Percentiles rank a stretch among this genome's conserved stretches.
Conservation (phyloP, 2,888 invertebrate species). For the Prostheceraeus crozeri region DNA sequence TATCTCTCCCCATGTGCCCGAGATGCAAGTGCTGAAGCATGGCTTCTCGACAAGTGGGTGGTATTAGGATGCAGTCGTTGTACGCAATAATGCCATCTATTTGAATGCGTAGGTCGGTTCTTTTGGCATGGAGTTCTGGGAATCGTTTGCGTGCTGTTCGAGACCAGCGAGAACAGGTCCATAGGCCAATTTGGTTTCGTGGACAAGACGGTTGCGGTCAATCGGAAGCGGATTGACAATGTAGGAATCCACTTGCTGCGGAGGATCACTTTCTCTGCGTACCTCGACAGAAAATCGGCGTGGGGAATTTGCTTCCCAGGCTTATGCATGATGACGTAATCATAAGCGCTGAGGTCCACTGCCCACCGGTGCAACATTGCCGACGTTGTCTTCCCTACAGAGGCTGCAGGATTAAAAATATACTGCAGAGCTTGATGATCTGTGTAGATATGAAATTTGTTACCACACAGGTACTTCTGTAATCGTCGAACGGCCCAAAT, state of each 20-base stretch:
- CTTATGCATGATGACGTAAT: slow-evolving; percentile 1
- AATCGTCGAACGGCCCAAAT: slow-evolving; percentile 1
- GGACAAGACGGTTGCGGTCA: slow-evolving; percentile 10
- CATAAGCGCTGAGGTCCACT: not conserved
- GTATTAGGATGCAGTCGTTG: not conserved
- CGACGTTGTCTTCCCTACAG: slow-evolving; percentile 10
- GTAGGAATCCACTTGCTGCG: too few relatives aligned
- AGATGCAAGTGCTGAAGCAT: slow-evolving; percentile 11
- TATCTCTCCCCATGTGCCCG: slow-evolving; percentile 19
- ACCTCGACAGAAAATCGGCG: slow-evolving; percentile 14
- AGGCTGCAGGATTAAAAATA: slow-evolving; percentile 11
- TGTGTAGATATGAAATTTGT: not conserved
- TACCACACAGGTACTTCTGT: not conserved
- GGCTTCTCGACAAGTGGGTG: slow-evolving; percentile 8
- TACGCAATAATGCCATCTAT: slow-evolving; percentile 1
- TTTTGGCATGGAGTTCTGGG: too few relatives aligned
- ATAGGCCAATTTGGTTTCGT: not conserved
- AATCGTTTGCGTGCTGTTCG: not conserved
- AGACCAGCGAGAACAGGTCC: slow-evolving; percentile 14
- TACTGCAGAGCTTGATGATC: slow-evolving; percentile 15
- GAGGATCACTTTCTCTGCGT: not conserved
- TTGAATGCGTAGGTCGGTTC: not conserved
- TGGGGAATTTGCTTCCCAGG: slow-evolving; percentile 8
- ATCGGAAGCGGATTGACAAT: slow-evolving; percentile 23
- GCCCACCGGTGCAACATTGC: not conserved